phyloP scores from a whole-genome alignment of 2,888 invertebrate species.

The Drosophila mulleri region DNA sequence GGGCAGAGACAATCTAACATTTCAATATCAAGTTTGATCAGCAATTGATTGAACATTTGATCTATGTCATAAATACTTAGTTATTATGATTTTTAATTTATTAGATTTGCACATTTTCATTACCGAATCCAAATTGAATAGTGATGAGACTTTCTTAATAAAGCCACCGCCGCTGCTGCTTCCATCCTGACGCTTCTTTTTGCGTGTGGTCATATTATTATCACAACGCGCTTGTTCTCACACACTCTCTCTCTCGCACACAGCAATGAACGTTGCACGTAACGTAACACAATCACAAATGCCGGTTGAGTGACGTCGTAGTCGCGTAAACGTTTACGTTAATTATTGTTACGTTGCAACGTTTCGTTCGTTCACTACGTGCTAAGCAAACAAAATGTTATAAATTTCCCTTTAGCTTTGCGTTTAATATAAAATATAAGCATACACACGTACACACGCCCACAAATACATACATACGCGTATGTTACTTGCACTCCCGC shows the following conservation, averaged over 20 bases:
- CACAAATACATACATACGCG: conserved; percentile 6
- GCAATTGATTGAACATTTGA: not conserved
- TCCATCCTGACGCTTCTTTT: conserved; percentile 88
- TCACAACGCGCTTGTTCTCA: conserved; percentile 46
- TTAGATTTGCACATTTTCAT: conserved; percentile 71
- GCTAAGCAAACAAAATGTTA: conserved; percentile 50
- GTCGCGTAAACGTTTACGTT: conserved; percentile 55
- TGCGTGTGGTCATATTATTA: conserved; percentile 87
- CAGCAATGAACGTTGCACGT: conserved; percentile 40
- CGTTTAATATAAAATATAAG: conserved; percentile 32
- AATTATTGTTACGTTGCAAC: conserved; percentile 56
- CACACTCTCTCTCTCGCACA: conserved; percentile 8
- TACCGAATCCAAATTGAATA: conserved; percentile 94
- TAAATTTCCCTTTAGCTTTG: conserved; percentile 40
- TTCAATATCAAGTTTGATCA: not conserved
- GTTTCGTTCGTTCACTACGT: conserved; percentile 32
- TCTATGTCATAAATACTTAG: conserved; percentile 1
- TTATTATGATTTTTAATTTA: conserved; percentile 1
- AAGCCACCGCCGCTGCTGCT: conserved; percentile 87
- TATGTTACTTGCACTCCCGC: conserved; percentile 44
- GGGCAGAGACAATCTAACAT: not conserved
- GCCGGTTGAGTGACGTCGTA: conserved; percentile 45
- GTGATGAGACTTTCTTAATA: conserved; percentile 94
- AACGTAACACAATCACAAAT: conserved; percentile 48
- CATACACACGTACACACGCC: conserved; percentile 34